Evolutionary conservation across 2,113 vertebrate genomes (phyloP).

Genomic region (Indicator indicator): DNA sequence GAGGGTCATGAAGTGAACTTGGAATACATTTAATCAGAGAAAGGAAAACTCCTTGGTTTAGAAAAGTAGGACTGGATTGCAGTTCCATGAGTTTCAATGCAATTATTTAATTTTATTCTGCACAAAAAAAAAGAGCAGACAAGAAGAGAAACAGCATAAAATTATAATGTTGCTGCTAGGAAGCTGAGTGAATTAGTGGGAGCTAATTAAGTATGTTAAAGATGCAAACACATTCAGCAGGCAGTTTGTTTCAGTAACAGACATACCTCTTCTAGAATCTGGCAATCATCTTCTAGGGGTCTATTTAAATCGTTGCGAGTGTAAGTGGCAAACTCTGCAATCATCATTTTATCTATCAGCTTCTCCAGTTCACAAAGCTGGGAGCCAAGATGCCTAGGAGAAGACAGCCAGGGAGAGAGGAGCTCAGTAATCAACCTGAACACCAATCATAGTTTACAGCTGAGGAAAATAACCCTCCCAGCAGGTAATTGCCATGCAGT

Average conservation of each 20-base stretch:
- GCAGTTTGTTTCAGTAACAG: conserved; percentile 44
- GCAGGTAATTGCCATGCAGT: conserved; percentile 49
- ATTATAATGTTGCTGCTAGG: not conserved
- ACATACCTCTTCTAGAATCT: conserved; percentile 93
- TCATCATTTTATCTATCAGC: conserved; percentile 99
- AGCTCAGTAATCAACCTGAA: conserved; percentile 37
- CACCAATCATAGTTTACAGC: conserved; percentile 4
- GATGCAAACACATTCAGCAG: conserved; percentile 46
- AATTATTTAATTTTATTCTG: not conserved
- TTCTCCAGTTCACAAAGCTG: conserved; percentile 99
- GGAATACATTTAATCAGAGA: not conserved
- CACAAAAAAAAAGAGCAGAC: not conserved
- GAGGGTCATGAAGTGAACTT: not conserved
- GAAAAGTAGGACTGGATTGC: not conserved
- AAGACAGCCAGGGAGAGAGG: conserved; percentile 44
- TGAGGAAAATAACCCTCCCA: conserved; percentile 21
- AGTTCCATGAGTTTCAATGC: not conserved
- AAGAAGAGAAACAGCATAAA: conserved; percentile 8
- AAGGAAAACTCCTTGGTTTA: not conserved
- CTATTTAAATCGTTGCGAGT: conserved; percentile 90
- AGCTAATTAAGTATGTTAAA: conserved; percentile 25
- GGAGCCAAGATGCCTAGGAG: conserved; percentile 92
- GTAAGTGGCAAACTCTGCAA: conserved; percentile 96
- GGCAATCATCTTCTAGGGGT: conserved; percentile 88
- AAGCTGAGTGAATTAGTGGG: not conserved